Evolutionary conservation across 2,888 invertebrate species (phyloP), one percentile per base, ranked within the genome.

Genomic region (Heliconius charithonia): DNA sequence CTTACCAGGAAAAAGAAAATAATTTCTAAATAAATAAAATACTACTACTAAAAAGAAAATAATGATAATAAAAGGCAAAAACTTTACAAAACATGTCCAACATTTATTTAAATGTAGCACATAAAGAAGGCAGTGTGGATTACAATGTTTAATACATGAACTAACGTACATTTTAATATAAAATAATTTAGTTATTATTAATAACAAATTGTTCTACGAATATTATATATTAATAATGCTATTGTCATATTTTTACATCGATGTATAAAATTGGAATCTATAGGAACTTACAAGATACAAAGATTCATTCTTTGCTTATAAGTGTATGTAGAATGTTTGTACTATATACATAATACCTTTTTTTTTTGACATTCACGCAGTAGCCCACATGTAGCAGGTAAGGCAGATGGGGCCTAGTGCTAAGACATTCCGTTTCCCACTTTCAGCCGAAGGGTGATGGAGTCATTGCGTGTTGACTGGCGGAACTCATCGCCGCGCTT

Each of bases 101-200:
- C 83, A 81, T 84, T 73, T 83, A 84, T 83, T 84, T 76, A 82
- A 84, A 80, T 56, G 81, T 81, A 84, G 81, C 83, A 84, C 84
- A 82, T 84, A 82, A 75, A 82, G 83, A 77, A 83, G 84, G 84
- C 84, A 84, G 83, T 84, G 81, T 83, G 77, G 81, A 83, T 83
- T 84, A 81, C 83, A 83, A 75, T 79, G 78, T 80, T 69, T 72
- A 78, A 70, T 79, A 75, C 70, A 81, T 76, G 77, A 77, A 80
- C 78, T 62, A 81, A 80, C 77, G n/a, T 75, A 77, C 75, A 66
- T 76, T 75, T 71, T 29, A 75, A 78, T 56, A 75, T 75, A 75
- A 75, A 75, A 66, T 72, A 56, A 72, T 32, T 56, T 72, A 72
- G 32, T 56, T 56, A 37, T 59, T 59, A 56, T 22, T 45, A 41